A percentile compares a stretch with the other conserved stretches of the same genome.
These are phyloP conservation scores for Drosophila kuntzei DNA, from an alignment of 2,888 invertebrate species.

Conservation along the genomic window DNA sequence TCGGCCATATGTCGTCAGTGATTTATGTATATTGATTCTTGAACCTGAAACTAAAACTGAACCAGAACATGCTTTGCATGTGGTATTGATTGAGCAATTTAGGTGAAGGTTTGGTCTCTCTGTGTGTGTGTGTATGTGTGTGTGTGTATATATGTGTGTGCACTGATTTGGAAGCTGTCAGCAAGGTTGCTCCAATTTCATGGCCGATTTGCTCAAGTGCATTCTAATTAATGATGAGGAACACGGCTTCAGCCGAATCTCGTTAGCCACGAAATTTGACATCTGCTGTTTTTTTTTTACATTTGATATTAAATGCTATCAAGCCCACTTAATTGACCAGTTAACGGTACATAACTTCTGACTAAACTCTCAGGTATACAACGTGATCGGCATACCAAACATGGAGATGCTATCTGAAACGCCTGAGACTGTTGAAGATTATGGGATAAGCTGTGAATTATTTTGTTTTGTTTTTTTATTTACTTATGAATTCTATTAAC, in stretches of 20 bases:
- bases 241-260: constrained; percentile 42
- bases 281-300: constrained; percentile 50
- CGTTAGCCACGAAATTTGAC: constrained; percentile 56
- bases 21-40: constrained; percentile 47
- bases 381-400: constrained; percentile 9
- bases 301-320: constrained; percentile 38
- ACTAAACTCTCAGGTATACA: constrained; percentile 42
- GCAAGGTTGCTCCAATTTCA: constrained; percentile 77
- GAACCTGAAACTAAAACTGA: constrained; percentile 47
- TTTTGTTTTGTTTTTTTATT: too few relatives aligned
- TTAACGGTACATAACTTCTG: constrained; percentile 39
- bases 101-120: constrained; percentile 32
- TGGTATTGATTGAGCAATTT: constrained; percentile 78
- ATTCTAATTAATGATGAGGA: constrained; percentile 64
- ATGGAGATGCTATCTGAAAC: not conserved
- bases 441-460: not conserved
- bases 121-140: constrained; percentile 7
- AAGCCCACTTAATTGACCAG: constrained; percentile 36
- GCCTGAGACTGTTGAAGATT: not conserved
- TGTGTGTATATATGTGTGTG: constrained; percentile 25
- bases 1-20: constrained; percentile 69
- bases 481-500: too few relatives aligned
- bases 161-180: constrained; percentile 73
- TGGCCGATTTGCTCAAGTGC: constrained; percentile 72
- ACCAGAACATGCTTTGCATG: constrained; percentile 62